These are phyloP conservation scores for Reticulitermes speratus DNA, from an alignment of 1,140 invertebrate genomes.

Conservation along the genomic window DNA sequence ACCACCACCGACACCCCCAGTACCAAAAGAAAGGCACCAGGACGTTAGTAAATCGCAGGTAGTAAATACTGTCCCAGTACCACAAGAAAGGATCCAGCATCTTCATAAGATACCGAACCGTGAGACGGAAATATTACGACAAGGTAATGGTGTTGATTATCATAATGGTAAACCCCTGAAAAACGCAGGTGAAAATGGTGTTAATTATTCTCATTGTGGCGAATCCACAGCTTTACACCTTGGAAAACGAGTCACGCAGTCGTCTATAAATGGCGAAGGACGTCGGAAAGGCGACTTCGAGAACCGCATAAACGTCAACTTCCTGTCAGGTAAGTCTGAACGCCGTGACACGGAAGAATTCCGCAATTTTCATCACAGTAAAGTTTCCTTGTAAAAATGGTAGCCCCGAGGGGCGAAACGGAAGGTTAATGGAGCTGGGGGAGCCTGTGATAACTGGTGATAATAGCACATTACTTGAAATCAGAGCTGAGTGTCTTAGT, in stretches of 20 bases:
- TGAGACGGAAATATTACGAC: background rate
- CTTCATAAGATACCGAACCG: background rate
- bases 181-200: background rate
- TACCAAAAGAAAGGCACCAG: constrained; percentile 43
- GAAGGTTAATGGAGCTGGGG: background rate
- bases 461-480: background rate
- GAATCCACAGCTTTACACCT: background rate
- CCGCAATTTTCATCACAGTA: background rate
- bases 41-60: background rate
- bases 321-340: background rate
- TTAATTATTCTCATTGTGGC: background rate
- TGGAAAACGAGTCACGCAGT: background rate
- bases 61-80: background rate
- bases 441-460: background rate
- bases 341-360: background rate
- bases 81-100: background rate
- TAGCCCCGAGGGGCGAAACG: background rate
- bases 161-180: background rate
- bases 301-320: background rate
- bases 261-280: background rate
- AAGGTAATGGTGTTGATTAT: background rate
- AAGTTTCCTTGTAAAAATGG: background rate
- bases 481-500: background rate
- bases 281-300: background rate
- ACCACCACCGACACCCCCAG: constrained; percentile 43